phyloP scores from a whole-genome alignment of 2,888 invertebrate species.

The Muschampia plurimacula region DNA sequence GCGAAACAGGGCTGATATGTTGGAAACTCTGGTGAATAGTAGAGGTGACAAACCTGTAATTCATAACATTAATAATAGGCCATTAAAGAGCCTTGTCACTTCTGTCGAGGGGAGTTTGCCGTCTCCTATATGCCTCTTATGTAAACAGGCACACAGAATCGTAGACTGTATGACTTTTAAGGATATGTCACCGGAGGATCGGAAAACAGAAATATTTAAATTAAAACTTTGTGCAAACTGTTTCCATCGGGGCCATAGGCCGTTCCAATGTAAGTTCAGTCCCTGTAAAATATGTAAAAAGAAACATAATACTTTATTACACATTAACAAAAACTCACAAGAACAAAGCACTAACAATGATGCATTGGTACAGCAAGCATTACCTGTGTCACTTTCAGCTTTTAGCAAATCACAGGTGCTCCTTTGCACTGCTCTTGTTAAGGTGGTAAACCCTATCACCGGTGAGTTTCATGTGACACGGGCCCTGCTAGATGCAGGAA shows the following conservation, averaged over 20 bases:
- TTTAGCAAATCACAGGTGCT: neutral
- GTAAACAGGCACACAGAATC: neutral
- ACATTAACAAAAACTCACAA: neutral
- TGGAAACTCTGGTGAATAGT: neutral
- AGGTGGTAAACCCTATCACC: neutral
- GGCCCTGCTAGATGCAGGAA: slow-evolving; percentile 11
- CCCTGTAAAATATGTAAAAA: neutral
- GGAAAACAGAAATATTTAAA: neutral
- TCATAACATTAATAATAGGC: neutral
- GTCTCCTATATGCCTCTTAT: neutral
- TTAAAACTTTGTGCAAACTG: slow-evolving; percentile 1
- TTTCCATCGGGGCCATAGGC: neutral
- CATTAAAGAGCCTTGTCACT: neutral
- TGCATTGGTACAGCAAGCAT: neutral
- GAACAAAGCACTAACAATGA: neutral
- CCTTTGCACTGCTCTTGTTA: neutral
- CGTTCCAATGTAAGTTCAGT: neutral
- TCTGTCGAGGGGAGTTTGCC: neutral
- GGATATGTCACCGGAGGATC: neutral
- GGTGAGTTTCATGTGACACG: neutral
- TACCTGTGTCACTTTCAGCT: neutral
- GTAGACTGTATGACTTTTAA: neutral
- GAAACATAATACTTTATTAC: slow-evolving; percentile 1
- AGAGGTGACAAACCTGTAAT: neutral
- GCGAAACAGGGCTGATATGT: slow-evolving; percentile 6